A percentile compares a stretch with the other conserved stretches of the same genome.
Conservation (phyloP, 2,888 invertebrate genomes). For the Copidosoma aretas region DNA sequence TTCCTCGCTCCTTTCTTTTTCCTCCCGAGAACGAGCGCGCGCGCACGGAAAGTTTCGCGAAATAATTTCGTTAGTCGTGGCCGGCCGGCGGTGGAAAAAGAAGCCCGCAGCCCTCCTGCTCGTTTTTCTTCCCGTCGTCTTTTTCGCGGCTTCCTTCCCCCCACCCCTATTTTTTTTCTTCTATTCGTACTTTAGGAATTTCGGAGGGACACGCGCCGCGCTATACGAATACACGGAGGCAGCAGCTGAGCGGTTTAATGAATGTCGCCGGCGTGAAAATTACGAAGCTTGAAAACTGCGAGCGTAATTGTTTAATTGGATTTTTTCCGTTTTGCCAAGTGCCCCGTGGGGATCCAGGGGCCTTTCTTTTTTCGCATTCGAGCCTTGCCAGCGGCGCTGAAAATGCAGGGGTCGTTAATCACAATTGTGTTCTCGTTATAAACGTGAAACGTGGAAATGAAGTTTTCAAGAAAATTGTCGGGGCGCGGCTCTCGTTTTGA, state of each 20-base stretch:
- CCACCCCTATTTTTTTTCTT: not conserved
- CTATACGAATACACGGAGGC: not conserved
- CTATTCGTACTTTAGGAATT: conserved; percentile 17
- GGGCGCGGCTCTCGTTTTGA: too few relatives aligned
- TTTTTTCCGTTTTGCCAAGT: conserved; percentile 11
- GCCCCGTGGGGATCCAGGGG: not conserved
- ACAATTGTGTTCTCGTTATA: not conserved
- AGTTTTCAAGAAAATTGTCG: too few relatives aligned
- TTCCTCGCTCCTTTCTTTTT: not conserved
- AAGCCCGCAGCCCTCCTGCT: not conserved
- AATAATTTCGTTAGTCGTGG: conserved; percentile 29
- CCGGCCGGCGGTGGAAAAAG: not conserved
- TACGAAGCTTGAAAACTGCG: conserved; percentile 20
- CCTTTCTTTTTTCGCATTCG: too few relatives aligned
- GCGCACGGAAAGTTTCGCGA: conserved; percentile 14
- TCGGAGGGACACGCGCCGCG: not conserved
- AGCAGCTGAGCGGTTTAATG: conserved; percentile 15
- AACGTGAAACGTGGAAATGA: too few relatives aligned
- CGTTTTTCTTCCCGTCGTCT: not conserved
- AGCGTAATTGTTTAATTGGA: conserved; percentile 31
- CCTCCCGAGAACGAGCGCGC: not conserved
- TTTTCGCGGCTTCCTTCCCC: conserved; percentile 4
- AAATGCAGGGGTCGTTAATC: not conserved
- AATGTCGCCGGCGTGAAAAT: conserved; percentile 22
- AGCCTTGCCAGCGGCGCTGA: not conserved